phyloP scores from a whole-genome alignment of 2,113 vertebrate genomes.

The Artemisiospiza belli region DNA sequence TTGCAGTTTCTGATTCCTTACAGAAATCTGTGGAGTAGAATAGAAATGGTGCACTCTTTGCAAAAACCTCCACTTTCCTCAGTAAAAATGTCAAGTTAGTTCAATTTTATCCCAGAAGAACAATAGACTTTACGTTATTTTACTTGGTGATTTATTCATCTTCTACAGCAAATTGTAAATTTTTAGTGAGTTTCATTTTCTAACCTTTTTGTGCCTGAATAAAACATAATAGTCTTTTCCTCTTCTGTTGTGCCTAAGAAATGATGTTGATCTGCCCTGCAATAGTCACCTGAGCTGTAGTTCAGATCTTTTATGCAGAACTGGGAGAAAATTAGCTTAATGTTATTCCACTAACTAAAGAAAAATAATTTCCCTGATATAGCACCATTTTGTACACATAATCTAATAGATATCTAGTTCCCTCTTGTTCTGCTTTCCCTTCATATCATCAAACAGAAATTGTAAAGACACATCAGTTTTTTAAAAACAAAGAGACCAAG shows the following conservation, averaged over 20 bases:
- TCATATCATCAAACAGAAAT: background rate
- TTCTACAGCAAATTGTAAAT: background rate
- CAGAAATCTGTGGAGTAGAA: background rate
- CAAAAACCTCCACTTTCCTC: background rate
- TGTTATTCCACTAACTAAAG: background rate
- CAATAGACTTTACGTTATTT: background rate
- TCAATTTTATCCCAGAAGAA: background rate
- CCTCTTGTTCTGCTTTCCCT: background rate
- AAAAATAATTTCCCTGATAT: background rate
- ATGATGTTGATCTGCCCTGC: accelerated
- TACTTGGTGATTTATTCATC: background rate
- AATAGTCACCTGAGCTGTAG: background rate
- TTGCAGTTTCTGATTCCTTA: background rate
- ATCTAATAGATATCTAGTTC: background rate
- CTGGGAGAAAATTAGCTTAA: background rate
- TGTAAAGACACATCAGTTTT: background rate
- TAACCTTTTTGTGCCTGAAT: background rate
- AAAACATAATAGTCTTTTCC: background rate
- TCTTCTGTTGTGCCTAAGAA: background rate
- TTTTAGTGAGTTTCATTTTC: background rate
- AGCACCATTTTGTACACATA: background rate
- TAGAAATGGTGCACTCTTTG: background rate
- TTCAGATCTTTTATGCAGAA: background rate
- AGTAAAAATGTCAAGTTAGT: background rate
- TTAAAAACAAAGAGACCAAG: background rate